Evolutionary conservation across 2,888 invertebrate genomes (phyloP), one percentile per base, ranked within the genome.

Genomic region (Heliconius ismenius): DNA sequence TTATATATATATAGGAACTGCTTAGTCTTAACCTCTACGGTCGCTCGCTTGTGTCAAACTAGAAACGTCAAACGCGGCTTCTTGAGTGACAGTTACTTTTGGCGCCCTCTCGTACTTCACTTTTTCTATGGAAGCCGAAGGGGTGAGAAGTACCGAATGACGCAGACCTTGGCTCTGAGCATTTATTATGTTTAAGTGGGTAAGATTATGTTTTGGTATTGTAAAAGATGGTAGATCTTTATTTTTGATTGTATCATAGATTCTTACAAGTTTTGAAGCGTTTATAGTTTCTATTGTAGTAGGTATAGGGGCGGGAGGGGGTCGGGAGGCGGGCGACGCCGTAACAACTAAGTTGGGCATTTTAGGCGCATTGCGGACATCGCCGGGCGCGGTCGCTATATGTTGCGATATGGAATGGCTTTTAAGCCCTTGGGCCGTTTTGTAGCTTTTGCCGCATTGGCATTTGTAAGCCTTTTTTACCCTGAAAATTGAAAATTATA

Each of bases 371-470:
- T 80, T 76, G 11, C 81, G 76, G 6, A 80, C 81, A 11, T 81
- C 77, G 9, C 80, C 32, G n/a, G 81, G 60, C 4, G 84, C 82
- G 3, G 82, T 81, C 65, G 83, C 86, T 36, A 89, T 86, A 83
- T 92, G 92, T 73, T 91, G 90, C 0, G 88, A 80, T 79, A 89
- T 86, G 3, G 96, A 95, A 89, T 98, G 97, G 85, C 95, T 96
- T 87, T 96, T 97, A 85, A 98, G 94, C 78, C 97, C 97, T 90
- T 96, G 96, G 73, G 96, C 95, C 81, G 97, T 97, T 92, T 97
- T 97, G 94, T 98, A 98, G 89, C 96, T 97, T 95, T 97, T 98
- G 85, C 97, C 97, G 94, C 98, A 98, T 88, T 96, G 96, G 90
- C 97, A 98, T 89, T 96, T 96, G 94, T 96, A 97, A 64, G 96